Evolutionary conservation across 2,113 vertebrate genomes (phyloP), one percentile per base, ranked within the genome.

Genomic region (Girardinichthys multiradiatus): DNA sequence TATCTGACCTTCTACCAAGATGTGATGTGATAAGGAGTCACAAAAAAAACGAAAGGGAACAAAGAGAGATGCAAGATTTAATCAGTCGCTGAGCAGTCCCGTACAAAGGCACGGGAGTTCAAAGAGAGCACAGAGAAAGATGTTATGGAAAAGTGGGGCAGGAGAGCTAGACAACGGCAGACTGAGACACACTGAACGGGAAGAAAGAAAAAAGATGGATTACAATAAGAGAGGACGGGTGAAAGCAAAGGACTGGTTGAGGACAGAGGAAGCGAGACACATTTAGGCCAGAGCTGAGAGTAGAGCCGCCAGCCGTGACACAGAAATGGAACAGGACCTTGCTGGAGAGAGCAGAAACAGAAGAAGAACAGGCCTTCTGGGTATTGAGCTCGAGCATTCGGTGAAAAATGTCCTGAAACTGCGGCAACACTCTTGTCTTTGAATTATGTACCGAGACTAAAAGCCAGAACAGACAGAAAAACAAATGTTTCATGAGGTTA

Each of bases 271-370:
- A 81, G 68, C 3, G 17, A 76, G 79, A 85, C 51, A 26, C 82
- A 91, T 90, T 61, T 83, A 89, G 86, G 84, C 87, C 83, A 83
- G 76, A 86, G 76, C 76, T 68, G 51, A 42, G 59, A 68, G 72
- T 42, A 19, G 14, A 48, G 82, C 70, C 66, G 74, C 21, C 61
- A 63, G 84, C 70, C 48, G n/a, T 42, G 68, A 74, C 84, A 87
- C 80, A 88, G 76, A 90, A 90, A 60, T 88, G 87, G 87, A 88
- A 80, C 86, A 80, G 77, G 67, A 81, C 86, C 83, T 86, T 80
- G 70, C 45, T 19, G 83, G 83, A 64, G 79, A 57, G 76, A 83
- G 84, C 75, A 68, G 74, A 26, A 62, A 29, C 37, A 61, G 74
- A 79, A 74, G 64, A 71, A 67, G 73, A 73, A 79, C 80, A 17